Evolutionary conservation across 1,140 invertebrate species (phyloP), one percentile per base, ranked within the genome.

Genomic region (Colletes gigas): DNA sequence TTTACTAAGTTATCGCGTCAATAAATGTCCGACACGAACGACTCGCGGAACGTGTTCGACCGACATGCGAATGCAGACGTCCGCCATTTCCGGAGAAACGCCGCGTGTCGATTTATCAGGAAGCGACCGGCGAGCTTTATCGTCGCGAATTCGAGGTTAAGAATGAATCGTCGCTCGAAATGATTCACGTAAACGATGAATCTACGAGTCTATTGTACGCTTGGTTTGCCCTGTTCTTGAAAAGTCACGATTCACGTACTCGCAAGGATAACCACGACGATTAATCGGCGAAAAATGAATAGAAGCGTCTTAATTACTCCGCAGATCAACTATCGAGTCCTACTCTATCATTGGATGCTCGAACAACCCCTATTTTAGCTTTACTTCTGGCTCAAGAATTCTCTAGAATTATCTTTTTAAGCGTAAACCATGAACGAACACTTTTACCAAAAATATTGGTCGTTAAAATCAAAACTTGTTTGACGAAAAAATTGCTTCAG

Each of bases 1-100:
- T 85, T 83, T 65, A 66, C 83, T 82, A 85, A 85, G 83, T 85
- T 85, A 84, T 78, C 80, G 71, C 83, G 83, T 82, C 83, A 84
- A 85, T 85, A 85, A 85, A 82, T 74, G 84, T 85, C 78, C 19
- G 59, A 50, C 30, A 30, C 30, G 30, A 70, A 78, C 73, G 83
- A 50, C 62, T 72, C 67, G 82, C 60, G 69, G 73, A 84, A 78
- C 78, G 78, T 30, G 30, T 65, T 54, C 60, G 83, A 30, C 66
- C 19, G 67, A 62, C 75, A 78, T 77, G 62, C 17, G 15, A 71
- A 78, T 4, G 69, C 59, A 54, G 52, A 63, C 80, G 66, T 65
- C 4, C 83, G 82, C 59, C 59, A 73, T 83, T 84, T 85, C 83
- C 83, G 83, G 80, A 70, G 55, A 44, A 83, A 83, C 76, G 78